phyloP scores from a whole-genome alignment of 1,140 invertebrate genomes.

The Euura lappo region DNA sequence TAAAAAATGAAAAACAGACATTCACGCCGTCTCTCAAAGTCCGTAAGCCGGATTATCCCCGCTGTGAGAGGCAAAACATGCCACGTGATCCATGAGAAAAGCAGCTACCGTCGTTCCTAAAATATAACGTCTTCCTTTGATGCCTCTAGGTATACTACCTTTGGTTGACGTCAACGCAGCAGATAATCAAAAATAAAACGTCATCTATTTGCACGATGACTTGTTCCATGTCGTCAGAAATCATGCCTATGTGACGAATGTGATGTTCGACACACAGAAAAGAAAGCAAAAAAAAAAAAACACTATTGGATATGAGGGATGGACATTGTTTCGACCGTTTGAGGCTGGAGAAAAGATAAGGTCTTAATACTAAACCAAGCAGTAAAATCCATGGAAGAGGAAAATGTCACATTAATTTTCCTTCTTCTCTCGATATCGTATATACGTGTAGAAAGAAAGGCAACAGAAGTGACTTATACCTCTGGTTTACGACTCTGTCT shows the following conservation, averaged over 20 bases:
- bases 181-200: too few species aligned
- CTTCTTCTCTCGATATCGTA: not conserved
- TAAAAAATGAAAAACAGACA: not conserved
- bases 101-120: constrained; percentile 39
- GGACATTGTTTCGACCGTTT: constrained; percentile 4
- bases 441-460: not conserved
- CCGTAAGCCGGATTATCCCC: constrained; percentile 18
- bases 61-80: constrained; percentile 49
- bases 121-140: not conserved
- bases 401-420: not conserved
- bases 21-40: not conserved
- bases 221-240: not conserved
- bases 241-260: not conserved
- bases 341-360: not conserved
- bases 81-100: constrained; percentile 36
- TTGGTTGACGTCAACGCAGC: too few species aligned
- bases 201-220: too few species aligned
- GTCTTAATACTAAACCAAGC: not conserved
- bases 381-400: not conserved
- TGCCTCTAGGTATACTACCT: too few species aligned
- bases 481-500: not conserved
- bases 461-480: not conserved
- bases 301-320: not conserved
- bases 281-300: not conserved
- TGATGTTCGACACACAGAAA: not conserved